Evolutionary conservation across 1,140 invertebrate species (phyloP).

Genomic region (Fragariocoptes setiger): DNA sequence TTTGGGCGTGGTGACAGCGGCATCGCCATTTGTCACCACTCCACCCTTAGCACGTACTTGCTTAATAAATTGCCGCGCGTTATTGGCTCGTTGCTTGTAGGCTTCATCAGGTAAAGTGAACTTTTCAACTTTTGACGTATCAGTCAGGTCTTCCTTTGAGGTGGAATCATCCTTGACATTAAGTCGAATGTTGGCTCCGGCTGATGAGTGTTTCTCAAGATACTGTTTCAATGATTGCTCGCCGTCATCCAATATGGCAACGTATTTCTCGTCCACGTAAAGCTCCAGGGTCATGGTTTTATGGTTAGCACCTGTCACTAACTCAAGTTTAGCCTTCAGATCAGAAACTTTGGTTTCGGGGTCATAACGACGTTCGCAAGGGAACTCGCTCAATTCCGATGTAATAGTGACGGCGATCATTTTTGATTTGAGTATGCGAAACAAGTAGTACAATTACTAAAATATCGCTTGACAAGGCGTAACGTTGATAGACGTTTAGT

Average conservation of each 20-base stretch:
- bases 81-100: neutral
- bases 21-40: no score
- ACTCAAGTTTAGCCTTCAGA: neutral
- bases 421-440: neutral
- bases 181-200: neutral
- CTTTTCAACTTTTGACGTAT: neutral
- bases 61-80: neutral
- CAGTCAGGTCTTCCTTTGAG: neutral
- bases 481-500: no score
- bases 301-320: neutral
- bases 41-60: neutral
- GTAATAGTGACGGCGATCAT: neutral
- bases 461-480: no score
- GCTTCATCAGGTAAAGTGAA: neutral
- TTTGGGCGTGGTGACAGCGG: no score
- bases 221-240: neutral
- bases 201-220: no score
- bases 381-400: neutral
- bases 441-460: no score
- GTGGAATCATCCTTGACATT: no score
- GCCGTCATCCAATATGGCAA: neutral
- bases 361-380: neutral
- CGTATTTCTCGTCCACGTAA: neutral
- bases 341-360: neutral
- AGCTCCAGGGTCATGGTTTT: neutral